phyloP scores from a whole-genome alignment of 1,140 invertebrate species.

The Anastatus disparis region DNA sequence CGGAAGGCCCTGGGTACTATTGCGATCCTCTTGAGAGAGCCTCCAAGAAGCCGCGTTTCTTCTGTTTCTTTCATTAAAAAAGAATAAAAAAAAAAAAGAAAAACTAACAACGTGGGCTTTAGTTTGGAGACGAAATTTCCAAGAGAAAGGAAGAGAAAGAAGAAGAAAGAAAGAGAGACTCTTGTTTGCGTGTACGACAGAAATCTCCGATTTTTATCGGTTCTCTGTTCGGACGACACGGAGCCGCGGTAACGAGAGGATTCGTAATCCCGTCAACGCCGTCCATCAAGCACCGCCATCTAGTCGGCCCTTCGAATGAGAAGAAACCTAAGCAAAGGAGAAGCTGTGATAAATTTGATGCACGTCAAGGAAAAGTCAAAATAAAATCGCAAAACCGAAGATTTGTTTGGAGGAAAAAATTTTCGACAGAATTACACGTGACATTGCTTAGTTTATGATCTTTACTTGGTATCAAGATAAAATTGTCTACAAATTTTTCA shows the following conservation, averaged over 20 bases:
- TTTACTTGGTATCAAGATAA: neutral
- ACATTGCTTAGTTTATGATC: neutral
- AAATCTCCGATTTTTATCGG: constrained; percentile 58
- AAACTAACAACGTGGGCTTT: too few relatives aligned
- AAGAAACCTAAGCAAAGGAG: neutral
- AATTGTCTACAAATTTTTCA: neutral
- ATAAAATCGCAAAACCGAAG: constrained; percentile 9
- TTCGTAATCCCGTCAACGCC: constrained; percentile 51
- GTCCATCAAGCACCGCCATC: constrained; percentile 41
- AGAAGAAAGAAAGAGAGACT: constrained; percentile 25
- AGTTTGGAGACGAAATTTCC: constrained; percentile 13
- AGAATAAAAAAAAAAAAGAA: neutral
- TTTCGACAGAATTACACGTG: neutral
- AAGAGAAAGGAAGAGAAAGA: constrained; percentile 36
- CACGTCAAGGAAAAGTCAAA: constrained; percentile 15
- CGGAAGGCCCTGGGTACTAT: constrained; percentile 34
- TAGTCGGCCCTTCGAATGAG: constrained; percentile 7
- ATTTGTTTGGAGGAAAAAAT: constrained; percentile 4
- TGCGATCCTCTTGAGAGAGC: constrained; percentile 34
- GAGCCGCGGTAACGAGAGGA: constrained; percentile 48
- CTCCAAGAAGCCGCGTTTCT: constrained; percentile 15
- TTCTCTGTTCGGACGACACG: constrained; percentile 41
- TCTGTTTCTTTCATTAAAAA: too few relatives aligned
- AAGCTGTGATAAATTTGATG: constrained; percentile 25
- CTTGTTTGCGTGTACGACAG: constrained; percentile 53